Conservation (phyloP, 2,113 vertebrate genomes). For the Sander vitreus region DNA sequence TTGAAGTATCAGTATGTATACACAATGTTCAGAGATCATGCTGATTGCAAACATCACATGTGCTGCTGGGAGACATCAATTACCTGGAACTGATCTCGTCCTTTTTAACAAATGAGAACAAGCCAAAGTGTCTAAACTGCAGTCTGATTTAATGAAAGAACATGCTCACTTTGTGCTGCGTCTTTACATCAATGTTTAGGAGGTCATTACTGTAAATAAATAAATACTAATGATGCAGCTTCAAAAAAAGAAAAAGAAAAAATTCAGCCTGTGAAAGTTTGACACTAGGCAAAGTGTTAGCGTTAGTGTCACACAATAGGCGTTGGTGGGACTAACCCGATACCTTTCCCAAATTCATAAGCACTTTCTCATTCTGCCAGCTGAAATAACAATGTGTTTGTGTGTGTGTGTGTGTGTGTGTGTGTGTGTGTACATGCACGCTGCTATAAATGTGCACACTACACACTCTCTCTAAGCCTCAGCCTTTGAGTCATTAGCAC, state of each 20-base stretch:
- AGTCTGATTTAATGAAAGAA: not conserved
- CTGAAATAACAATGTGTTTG: constrained; percentile 31
- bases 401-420: constrained; percentile 11
- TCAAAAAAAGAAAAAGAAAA: not conserved
- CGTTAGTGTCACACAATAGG: constrained; percentile 26
- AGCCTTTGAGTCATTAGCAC: constrained; percentile 21
- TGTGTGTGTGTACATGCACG: not conserved
- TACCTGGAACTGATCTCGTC: constrained; percentile 1
- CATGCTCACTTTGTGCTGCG: not conserved
- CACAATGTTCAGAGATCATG: not conserved
- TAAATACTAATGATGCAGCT: constrained; percentile 1
- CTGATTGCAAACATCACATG: constrained; percentile 11
- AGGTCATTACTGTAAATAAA: not conserved
- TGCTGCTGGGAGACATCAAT: not conserved
- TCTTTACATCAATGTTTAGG: not conserved
- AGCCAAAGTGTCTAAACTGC: not conserved
- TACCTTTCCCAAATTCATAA: constrained; percentile 35
- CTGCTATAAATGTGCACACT: not conserved
- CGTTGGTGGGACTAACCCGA: constrained; percentile 16
- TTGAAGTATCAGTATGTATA: not conserved
- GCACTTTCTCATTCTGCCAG: constrained; percentile 37
- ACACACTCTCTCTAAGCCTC: constrained; percentile 10
- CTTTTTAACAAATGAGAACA: not conserved
- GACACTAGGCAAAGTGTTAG: not conserved
- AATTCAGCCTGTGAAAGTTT: constrained; percentile 1